A percentile compares a stretch with the other conserved stretches of the same genome.
These are phyloP conservation scores for Porites rus DNA, from an alignment of 92 coral and sea anemone genomes.

Conservation along the genomic window DNA sequence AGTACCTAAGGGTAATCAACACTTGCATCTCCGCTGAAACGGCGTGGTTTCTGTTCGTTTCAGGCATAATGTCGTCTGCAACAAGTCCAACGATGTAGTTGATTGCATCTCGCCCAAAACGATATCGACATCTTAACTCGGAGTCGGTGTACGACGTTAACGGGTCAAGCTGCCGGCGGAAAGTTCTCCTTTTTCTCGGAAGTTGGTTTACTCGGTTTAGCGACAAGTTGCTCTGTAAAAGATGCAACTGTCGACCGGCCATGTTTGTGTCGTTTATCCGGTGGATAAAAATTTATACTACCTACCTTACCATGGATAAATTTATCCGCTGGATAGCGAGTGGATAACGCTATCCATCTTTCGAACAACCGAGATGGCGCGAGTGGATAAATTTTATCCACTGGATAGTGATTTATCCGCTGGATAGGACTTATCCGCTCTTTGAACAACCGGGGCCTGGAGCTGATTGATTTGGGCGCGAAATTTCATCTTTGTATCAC, in stretches of 20 bases:
- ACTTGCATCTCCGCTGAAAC: conserved; percentile 54
- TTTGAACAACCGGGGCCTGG: conserved; percentile 27
- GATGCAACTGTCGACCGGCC: not conserved
- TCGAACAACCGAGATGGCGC: conserved; percentile 10
- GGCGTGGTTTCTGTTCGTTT: conserved; percentile 52
- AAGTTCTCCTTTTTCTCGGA: not conserved
- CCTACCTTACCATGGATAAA: conserved; percentile 45
- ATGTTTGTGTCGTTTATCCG: conserved; percentile 13
- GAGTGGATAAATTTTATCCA: conserved; percentile 7
- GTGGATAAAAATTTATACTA: conserved; percentile 53
- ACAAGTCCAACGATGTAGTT: not conserved
- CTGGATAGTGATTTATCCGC: conserved; percentile 17
- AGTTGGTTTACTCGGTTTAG: not conserved
- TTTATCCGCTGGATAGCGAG: conserved; percentile 32
- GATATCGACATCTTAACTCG: conserved; percentile 18
- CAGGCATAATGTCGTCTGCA: conserved; percentile 39
- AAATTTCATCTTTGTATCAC: not conserved
- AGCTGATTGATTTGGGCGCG: not conserved
- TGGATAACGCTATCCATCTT: conserved; percentile 26
- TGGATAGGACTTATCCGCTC: not conserved
- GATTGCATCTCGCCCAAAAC: conserved; percentile 6
- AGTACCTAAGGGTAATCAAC: conserved; percentile 50
- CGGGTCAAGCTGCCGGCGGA: conserved; percentile 5
- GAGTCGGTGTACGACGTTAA: not conserved
- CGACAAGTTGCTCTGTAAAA: not conserved